These are phyloP conservation scores for Urechis unicinctus DNA, from an alignment of 2,888 invertebrate genomes.

Conservation along the genomic window DNA sequence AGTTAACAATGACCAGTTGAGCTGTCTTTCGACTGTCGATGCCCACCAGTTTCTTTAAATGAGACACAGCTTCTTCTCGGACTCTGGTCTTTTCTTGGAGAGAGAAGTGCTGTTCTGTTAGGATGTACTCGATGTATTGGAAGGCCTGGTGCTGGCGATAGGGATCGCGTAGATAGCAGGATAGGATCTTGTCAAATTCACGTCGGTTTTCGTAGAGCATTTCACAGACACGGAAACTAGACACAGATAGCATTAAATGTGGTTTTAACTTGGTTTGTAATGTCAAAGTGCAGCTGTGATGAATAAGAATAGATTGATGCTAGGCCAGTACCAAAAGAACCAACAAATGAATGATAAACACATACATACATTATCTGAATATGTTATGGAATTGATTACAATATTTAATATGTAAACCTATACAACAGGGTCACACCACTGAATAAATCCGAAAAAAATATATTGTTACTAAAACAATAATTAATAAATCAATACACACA, in stretches of 20 bases:
- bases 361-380: too few species aligned
- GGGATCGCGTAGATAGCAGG: constrained; percentile 64
- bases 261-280: too few species aligned
- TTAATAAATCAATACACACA: too few species aligned
- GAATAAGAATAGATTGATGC: too few species aligned
- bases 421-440: background rate
- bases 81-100: constrained; percentile 40
- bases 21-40: constrained; percentile 62
- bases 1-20: constrained; percentile 59
- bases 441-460: too few species aligned
- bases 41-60: constrained; percentile 55
- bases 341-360: too few species aligned
- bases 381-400: too few species aligned
- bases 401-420: too few species aligned
- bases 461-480: too few species aligned
- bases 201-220: constrained; percentile 61
- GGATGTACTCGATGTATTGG: constrained; percentile 51
- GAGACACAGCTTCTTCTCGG: constrained; percentile 39
- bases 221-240: constrained; percentile 68
- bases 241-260: too few species aligned
- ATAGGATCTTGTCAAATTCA: constrained; percentile 62
- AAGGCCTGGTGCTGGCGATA: constrained; percentile 56
- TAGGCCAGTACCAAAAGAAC: too few species aligned
- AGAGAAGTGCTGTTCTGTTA: constrained; percentile 39
- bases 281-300: too few species aligned